Conservation (phyloP, 2,113 vertebrate species). For the Etia nguti region DNA sequence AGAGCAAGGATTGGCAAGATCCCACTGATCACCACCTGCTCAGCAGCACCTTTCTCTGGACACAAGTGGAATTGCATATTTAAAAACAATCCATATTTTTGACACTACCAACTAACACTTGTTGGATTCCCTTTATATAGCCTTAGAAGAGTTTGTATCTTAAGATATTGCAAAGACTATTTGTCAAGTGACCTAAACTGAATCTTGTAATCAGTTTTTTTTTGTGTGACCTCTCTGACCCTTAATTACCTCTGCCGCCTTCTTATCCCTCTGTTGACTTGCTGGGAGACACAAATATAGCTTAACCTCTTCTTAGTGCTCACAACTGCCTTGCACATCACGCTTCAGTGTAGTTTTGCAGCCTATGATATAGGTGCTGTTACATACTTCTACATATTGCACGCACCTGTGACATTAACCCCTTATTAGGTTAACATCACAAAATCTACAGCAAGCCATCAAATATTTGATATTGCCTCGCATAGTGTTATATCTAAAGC, state of each 20-base stretch:
- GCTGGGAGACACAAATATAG: slow-evolving; percentile 39
- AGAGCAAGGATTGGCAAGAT: slow-evolving; percentile 76
- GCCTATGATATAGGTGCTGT: not conserved
- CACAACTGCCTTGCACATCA: not conserved
- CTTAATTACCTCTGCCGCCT: not conserved
- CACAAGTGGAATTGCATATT: slow-evolving; percentile 8
- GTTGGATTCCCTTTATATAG: not conserved
- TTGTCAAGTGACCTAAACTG: not conserved
- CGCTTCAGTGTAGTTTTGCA: not conserved
- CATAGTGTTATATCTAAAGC: not conserved
- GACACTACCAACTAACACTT: rapidly evolving
- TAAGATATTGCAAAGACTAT: not conserved
- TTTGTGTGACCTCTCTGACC: not conserved
- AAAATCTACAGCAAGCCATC: not conserved
- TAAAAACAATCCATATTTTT: not conserved
- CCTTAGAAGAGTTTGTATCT: not conserved
- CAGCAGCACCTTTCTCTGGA: slow-evolving; percentile 74
- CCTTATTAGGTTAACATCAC: not conserved
- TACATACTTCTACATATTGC: not conserved
- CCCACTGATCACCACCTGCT: slow-evolving; percentile 72
- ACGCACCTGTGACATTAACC: not conserved
- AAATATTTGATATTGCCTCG: not conserved
- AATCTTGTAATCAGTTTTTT: not conserved
- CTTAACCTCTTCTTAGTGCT: slow-evolving; percentile 30
- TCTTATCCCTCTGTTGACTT: not conserved